Percentiles rank a stretch among this genome's conserved stretches.
These are phyloP conservation scores for Spicauda simplicius DNA, from an alignment of 2,888 invertebrate genomes.

Conservation along the genomic window DNA sequence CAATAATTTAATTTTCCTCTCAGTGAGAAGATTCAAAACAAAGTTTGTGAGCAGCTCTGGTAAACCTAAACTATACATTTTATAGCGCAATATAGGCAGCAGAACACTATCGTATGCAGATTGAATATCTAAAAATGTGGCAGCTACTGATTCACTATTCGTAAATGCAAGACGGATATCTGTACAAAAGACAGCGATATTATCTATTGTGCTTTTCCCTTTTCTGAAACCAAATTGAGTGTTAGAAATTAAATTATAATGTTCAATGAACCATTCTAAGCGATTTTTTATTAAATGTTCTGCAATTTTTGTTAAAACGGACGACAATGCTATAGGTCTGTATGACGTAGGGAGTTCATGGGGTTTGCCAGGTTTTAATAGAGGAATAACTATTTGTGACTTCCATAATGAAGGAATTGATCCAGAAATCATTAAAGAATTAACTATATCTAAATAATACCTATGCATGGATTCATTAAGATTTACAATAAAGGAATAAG, in stretches of 20 bases:
- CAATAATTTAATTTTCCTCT: not conserved
- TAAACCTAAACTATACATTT: not conserved
- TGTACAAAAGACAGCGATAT: not conserved
- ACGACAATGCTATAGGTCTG: no score
- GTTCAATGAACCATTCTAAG: not conserved
- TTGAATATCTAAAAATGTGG: slow-evolving; percentile 14
- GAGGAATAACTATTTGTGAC: no score
- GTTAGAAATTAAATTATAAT: not conserved
- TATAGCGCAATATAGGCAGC: not conserved
- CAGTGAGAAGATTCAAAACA: not conserved
- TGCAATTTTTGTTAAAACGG: not conserved
- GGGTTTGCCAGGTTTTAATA: no score
- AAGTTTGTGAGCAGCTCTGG: not conserved
- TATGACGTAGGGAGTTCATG: no score
- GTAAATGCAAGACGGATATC: slow-evolving; percentile 16
- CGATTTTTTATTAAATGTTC: not conserved
- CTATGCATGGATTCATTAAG: not conserved
- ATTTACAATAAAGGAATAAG: not conserved
- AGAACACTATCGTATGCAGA: slow-evolving; percentile 17
- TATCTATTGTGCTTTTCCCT: not conserved
- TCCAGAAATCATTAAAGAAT: not conserved
- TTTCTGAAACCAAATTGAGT: not conserved
- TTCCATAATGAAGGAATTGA: not conserved
- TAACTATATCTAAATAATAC: not conserved
- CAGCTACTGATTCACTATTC: slow-evolving; percentile 17